Base-by-base conservation (phyloP, 1,140 invertebrate species). In the Bombus confusus region DNA sequence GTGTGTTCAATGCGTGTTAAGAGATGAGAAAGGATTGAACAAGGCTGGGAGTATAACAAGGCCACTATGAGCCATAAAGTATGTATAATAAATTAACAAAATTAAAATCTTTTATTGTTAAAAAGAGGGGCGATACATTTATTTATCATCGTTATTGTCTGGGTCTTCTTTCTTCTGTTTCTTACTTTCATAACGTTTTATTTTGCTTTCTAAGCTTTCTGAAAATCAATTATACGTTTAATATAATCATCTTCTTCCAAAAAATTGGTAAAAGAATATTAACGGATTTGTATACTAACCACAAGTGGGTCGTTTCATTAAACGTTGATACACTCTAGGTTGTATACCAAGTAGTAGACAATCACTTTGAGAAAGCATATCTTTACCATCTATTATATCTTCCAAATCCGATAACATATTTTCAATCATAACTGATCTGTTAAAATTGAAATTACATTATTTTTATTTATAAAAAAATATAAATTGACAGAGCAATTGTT, bases 181-280 rank as follows among this genome's bases (percentile, higher is more conserved):
- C 37, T 97, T 97, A 92, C 97, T 98, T 28, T 96, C 95, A 91
- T 96, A 97, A 93, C 97, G 96, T 88, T 97, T 96, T 77, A 98
- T 97, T 82, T 96, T 96, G 91, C 97, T 96, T 94, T 98, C 97
- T 87, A 98, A 94, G 88, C 97, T 97, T 83, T 97, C 97, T 97
- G 94, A 96, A 96, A 86, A 90, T 83, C 91, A 41, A 41, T n/a
- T 41, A 0, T 22, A 22, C 9, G 6, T 25, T 64, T 39, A 64
- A 39, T 57, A 10, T 28, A 3, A 39, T 78, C 13, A 22, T n/a
- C 18, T 9, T 3, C 18, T 18, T 22, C 22, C 0, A 28, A 34
- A 13, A 41, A 3, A 5, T 41, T 34, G 37, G 3, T 28, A 41
- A 22, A 28, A 62, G 25, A 57, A 62, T 64, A 57, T 64, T 77